These are phyloP conservation scores for Helicorthomorpha holstii DNA, from an alignment of 1,140 invertebrate genomes.

Conservation along the genomic window DNA sequence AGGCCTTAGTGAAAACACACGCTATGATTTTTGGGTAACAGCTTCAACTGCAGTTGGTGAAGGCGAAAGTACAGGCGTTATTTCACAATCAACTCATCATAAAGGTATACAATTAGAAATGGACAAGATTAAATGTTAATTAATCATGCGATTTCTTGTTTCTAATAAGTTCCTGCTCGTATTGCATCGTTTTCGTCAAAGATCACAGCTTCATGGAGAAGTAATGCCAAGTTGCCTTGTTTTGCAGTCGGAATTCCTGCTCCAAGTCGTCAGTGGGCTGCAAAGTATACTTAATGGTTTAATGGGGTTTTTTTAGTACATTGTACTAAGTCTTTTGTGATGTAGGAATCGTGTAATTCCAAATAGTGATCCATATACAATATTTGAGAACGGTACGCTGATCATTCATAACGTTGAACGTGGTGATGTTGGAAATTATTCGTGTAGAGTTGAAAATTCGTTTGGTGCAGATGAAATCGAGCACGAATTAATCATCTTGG, in stretches of 20 bases:
- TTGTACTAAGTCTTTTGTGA: no score
- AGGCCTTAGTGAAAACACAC: slow-evolving; percentile 11
- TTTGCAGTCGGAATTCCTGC: slow-evolving; percentile 72
- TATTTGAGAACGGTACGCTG: slow-evolving; percentile 23
- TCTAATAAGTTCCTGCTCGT: slow-evolving; percentile 61
- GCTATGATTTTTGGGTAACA: slow-evolving; percentile 22
- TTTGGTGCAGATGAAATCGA: slow-evolving; percentile 55
- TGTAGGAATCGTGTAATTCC: neutral
- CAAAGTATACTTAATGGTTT: neutral
- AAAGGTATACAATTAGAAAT: no score
- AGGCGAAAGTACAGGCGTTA: slow-evolving; percentile 59
- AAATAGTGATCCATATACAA: neutral
- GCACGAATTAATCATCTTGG: slow-evolving; percentile 68
- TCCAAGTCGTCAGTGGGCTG: slow-evolving; percentile 61
- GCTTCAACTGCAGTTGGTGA: slow-evolving; percentile 25
- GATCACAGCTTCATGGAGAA: slow-evolving; percentile 73
- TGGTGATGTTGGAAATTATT: slow-evolving; percentile 25
- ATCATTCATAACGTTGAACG: slow-evolving; percentile 19
- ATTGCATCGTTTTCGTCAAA: slow-evolving; percentile 82
- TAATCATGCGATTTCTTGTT: slow-evolving; percentile 7
- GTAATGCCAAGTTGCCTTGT: slow-evolving; percentile 78
- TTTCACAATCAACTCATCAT: slow-evolving; percentile 51
- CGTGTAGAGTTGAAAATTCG: slow-evolving; percentile 21
- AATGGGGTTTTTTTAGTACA: no score
- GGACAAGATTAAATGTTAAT: neutral